These are phyloP conservation scores for Elaphurus davidianus DNA, from an alignment of 2,113 vertebrate genomes.

Conservation along the genomic window DNA sequence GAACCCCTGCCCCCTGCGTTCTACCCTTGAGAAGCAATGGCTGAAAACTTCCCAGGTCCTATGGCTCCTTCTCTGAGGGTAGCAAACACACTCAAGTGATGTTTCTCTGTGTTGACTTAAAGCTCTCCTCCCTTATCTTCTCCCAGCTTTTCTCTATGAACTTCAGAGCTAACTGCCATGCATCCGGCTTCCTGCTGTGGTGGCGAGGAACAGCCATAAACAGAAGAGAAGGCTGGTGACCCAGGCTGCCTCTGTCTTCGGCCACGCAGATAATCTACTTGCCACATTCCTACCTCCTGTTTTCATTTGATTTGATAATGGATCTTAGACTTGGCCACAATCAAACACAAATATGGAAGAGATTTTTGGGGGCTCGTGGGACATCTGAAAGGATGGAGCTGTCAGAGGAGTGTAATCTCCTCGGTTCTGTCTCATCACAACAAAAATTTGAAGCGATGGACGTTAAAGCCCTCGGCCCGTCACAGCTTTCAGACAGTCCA, in stretches of 20 bases:
- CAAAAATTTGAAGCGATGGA: neutral
- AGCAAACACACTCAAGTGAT: neutral
- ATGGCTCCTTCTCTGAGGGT: neutral
- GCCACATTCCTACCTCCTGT: neutral
- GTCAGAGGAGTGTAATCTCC: neutral
- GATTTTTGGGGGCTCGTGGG: neutral
- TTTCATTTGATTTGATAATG: neutral
- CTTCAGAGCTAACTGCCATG: neutral
- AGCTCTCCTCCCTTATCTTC: neutral
- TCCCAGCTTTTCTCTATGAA: neutral
- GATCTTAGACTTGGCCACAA: neutral
- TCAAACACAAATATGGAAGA: neutral
- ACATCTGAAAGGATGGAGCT: neutral
- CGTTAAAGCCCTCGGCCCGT: fast-evolving
- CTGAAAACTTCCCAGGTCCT: neutral
- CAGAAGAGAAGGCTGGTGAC: neutral
- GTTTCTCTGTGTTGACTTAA: neutral
- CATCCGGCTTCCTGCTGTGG: neutral
- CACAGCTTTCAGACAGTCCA: neutral
- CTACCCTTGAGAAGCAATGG: neutral
- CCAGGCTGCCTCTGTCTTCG: neutral
- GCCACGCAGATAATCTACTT: neutral
- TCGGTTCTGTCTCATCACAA: neutral
- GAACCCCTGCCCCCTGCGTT: neutral
- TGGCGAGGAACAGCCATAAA: fast-evolving